Evolutionary conservation across 2,797 vertebrate species (phyloP), one percentile per base, ranked within the genome.

Genomic region (Neostethus bicornis): DNA sequence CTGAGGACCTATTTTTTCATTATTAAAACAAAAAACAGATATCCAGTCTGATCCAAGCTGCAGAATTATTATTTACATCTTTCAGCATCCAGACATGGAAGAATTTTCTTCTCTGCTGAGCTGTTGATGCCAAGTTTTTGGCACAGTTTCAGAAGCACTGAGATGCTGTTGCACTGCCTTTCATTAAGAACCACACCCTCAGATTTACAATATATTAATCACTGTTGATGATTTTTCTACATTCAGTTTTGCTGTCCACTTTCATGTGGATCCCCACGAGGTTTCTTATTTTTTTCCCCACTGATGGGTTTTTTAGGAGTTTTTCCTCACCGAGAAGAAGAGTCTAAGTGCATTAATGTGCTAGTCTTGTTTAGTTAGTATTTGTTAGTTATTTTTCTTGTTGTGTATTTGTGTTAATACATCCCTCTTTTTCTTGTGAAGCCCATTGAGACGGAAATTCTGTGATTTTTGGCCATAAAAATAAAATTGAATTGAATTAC

Each of bases 401-500:
- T n/a, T n/a, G n/a, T n/a, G n/a, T n/a, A n/a, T n/a, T n/a, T n/a
- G n/a, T n/a, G n/a, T n/a, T n/a, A n/a, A n/a, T n/a, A n/a, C n/a
- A n/a, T n/a, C n/a, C n/a, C n/a, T n/a, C n/a, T n/a, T n/a, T n/a
- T n/a, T n/a, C n/a, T n/a, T n/a, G n/a, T n/a, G n/a, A n/a, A n/a
- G n/a, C n/a, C n/a, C n/a, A n/a, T n/a, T n/a, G n/a, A n/a, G n/a
- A n/a, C n/a, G n/a, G n/a, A n/a, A n/a, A n/a, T n/a, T n/a, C n/a
- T n/a, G n/a, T n/a, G n/a, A n/a, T n/a, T n/a, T n/a, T n/a, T n/a
- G n/a, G n/a, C n/a, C n/a, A n/a, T n/a, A n/a, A n/a, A n/a, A n/a
- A n/a, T n/a, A n/a, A n/a, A 12, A 44, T 41, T n/a, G 29, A 39
- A 53, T 42, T 42, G 41, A 46, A 61, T 39, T 24, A 61, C 34